Evolutionary conservation across 2,797 vertebrate species (phyloP), one percentile per base, ranked within the genome.

Genomic region (Bryconaethiops microstoma): DNA sequence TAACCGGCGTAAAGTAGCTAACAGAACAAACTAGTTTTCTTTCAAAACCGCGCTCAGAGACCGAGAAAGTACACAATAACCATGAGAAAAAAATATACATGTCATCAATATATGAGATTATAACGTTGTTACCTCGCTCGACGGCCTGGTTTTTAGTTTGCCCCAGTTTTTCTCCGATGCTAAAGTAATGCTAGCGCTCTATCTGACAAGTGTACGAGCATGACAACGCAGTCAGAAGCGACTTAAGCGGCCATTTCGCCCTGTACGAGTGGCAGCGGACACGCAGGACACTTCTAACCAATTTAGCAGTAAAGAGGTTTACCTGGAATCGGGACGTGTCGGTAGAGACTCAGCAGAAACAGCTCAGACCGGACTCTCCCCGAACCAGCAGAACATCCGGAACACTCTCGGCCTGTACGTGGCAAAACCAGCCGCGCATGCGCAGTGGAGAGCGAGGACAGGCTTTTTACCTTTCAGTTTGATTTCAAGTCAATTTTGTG

Each of bases 341-440:
- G 52, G 85, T 87, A 89, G 35, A 86, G 87, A 87, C 87, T 88
- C 70, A 57, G 78, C 77, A 83, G 86, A 88, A 65, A 91, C 90
- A 74, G 84, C 70, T 85, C 85, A 79, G 78, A 85, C 88, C 84
- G 86, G 89, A 81, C 77, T 74, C 84, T 57, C 89, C 55, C 79
- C 82, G 57, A 65, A 77, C 57, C 86, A 89, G 88, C 81, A 40
- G n/a, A 74, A 80, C 91, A 92, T 88, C 92, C 91, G 93, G 93
- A 94, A 94, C 89, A 90, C 1, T 42, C 55, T 17, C 91, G 90
- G 86, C 80, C 91, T 86, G 90, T 91, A 95, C 94, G 94, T 95
- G 94, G 94, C 95, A 83, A 67, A 85, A 63, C 39, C 17, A 57
- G 19, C 14, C 1, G 74, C 83, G 83, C 86, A 82, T 82, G 83